phyloP scores from a whole-genome alignment of 53 echinoderm and acorn worm species.

The Mesocentrotus franciscanus region DNA sequence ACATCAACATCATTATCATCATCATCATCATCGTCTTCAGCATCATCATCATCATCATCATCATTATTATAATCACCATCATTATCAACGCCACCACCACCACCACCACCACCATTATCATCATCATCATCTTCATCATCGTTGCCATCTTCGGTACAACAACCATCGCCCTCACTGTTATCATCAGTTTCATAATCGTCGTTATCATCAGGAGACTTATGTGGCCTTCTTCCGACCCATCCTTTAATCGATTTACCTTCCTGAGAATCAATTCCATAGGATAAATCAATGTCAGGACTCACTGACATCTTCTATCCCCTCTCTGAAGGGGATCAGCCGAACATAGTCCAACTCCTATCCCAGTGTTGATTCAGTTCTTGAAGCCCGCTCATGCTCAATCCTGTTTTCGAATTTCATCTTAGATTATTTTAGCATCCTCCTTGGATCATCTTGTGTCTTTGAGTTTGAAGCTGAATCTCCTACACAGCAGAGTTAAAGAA shows the following conservation, averaged over 20 bases:
- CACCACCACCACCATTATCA: neutral
- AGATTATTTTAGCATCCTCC: conserved; percentile 9
- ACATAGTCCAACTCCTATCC: neutral
- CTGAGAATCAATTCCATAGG: neutral
- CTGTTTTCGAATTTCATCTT: neutral
- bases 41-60: neutral
- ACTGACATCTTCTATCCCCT: neutral
- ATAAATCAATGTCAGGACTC: conserved; percentile 2
- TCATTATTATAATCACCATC: neutral
- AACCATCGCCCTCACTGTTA: no score
- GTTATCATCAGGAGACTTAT: neutral
- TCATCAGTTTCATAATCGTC: neutral
- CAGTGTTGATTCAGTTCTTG: neutral
- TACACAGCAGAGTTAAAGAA: neutral
- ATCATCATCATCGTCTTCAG: neutral
- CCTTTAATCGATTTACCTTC: conserved; percentile 1
- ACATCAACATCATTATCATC: neutral
- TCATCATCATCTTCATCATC: neutral
- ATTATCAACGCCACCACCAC: neutral
- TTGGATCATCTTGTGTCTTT: conserved; percentile 21
- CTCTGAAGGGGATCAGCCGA: conserved; percentile 5
- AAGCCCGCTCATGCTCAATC: neutral
- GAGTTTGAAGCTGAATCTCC: neutral
- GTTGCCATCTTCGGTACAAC: neutral
- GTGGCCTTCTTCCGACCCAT: neutral